These are phyloP conservation scores for Atherinomorus stipes DNA, from an alignment of 2,113 vertebrate species.

Conservation along the genomic window DNA sequence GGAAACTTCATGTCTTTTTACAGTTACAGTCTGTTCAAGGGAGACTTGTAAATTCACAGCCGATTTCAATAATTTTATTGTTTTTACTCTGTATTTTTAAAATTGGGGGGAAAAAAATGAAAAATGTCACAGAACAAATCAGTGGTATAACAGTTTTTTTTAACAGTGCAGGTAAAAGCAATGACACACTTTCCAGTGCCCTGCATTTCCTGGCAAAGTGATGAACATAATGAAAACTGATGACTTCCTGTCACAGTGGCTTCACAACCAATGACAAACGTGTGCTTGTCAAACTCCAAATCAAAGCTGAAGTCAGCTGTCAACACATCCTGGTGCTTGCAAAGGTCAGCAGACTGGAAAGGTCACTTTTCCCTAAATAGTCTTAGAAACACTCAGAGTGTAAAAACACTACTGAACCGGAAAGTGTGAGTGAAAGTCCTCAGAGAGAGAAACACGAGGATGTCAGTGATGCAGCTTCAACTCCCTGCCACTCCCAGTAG, in stretches of 20 bases:
- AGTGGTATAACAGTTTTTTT: no score
- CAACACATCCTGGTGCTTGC: constrained; percentile 24
- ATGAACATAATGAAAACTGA: constrained; percentile 32
- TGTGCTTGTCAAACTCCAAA: constrained; percentile 27
- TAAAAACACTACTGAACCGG: constrained; percentile 6
- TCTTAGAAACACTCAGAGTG: not conserved
- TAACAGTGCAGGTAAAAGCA: not conserved
- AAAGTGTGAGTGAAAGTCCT: constrained; percentile 4
- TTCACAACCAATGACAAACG: not conserved
- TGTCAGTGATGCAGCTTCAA: constrained; percentile 38
- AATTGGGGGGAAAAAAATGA: no score
- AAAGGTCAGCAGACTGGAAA: constrained; percentile 42
- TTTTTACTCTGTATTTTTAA: no score
- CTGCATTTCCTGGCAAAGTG: not conserved
- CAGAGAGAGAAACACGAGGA: constrained; percentile 1
- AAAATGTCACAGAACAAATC: no score
- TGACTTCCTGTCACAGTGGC: constrained; percentile 12
- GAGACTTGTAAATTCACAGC: no score
- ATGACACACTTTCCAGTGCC: constrained; percentile 2
- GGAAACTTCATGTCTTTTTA: no score
- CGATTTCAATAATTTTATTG: no score
- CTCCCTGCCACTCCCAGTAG: constrained; percentile 24
- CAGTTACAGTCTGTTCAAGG: no score
- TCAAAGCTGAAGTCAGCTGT: constrained; percentile 36
- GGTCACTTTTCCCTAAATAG: constrained; percentile 36